Conservation (phyloP, 2,797 vertebrate species). For the Cygnus olor region DNA sequence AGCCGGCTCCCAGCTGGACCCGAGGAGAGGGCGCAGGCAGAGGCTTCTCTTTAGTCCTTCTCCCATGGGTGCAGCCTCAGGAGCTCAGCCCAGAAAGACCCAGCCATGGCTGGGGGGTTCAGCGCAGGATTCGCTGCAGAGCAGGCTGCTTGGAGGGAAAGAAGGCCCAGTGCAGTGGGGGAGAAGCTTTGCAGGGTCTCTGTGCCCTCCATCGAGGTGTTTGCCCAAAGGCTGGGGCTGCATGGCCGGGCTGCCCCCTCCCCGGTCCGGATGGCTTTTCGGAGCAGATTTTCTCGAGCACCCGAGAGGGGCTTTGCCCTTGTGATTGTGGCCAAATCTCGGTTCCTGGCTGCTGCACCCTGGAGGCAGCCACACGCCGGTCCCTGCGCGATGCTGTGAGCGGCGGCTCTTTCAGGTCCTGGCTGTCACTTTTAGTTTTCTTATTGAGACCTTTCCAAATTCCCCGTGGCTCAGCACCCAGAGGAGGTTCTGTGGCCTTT, state of each 20-base stretch:
- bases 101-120: background rate
- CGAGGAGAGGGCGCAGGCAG: background rate
- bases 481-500: background rate
- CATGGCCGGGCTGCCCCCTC: fast-evolving
- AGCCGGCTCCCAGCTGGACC: background rate
- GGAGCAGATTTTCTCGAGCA: fast-evolving
- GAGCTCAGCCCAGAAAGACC: background rate
- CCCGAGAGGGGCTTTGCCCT: background rate
- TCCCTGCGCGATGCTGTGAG: fast-evolving
- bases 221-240: background rate
- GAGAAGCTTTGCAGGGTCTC: background rate
- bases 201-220: fast-evolving
- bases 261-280: fast-evolving
- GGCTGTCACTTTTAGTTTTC: background rate
- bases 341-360: background rate
- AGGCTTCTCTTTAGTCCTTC: background rate
- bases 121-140: background rate
- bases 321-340: background rate
- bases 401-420: background rate
- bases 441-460: background rate
- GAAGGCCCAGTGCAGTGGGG: fast-evolving
- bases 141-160: background rate
- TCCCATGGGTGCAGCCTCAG: fast-evolving
- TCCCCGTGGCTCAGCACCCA: background rate
- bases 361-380: background rate